Evolutionary conservation across 2,888 invertebrate genomes (phyloP).

Genomic region (Antitype chi): DNA sequence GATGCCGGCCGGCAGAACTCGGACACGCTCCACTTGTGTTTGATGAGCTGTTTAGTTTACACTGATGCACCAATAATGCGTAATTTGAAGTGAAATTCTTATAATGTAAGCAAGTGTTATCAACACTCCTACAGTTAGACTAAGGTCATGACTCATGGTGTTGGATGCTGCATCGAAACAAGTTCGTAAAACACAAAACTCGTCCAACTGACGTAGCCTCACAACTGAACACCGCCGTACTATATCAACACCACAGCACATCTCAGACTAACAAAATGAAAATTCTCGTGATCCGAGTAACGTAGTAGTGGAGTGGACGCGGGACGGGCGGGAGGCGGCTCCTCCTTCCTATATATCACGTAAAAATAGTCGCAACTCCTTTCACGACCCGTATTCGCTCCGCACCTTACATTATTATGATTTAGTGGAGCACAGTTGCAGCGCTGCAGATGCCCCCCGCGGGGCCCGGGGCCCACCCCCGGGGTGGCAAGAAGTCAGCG

Average conservation of each 20-base stretch:
- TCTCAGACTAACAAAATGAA: constrained; percentile 33
- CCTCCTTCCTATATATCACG: constrained; percentile 64
- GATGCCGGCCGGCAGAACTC: not conserved
- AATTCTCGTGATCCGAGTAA: constrained; percentile 46
- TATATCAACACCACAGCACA: constrained; percentile 1
- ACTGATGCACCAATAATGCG: not conserved
- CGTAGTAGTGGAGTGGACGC: constrained; percentile 35
- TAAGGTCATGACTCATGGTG: not conserved
- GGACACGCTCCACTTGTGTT: not conserved
- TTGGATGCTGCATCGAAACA: not conserved
- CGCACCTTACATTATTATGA: constrained; percentile 88
- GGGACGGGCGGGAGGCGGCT: constrained; percentile 28
- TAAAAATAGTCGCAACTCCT: constrained; percentile 71
- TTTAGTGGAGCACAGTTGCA: constrained; percentile 87
- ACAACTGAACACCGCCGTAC: not conserved
- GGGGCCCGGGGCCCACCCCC: constrained; percentile 33
- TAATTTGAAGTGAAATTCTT: not conserved
- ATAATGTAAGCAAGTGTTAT: not conserved
- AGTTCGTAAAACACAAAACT: not conserved
- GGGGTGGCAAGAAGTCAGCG: constrained; percentile 79
- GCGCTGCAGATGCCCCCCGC: constrained; percentile 78
- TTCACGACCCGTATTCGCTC: constrained; percentile 73
- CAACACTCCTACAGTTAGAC: not conserved
- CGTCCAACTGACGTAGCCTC: too few relatives aligned
- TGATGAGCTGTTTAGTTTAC: not conserved